These are phyloP conservation scores for Lithophane ornitopus DNA, from an alignment of 2,888 invertebrate species.

Conservation along the genomic window DNA sequence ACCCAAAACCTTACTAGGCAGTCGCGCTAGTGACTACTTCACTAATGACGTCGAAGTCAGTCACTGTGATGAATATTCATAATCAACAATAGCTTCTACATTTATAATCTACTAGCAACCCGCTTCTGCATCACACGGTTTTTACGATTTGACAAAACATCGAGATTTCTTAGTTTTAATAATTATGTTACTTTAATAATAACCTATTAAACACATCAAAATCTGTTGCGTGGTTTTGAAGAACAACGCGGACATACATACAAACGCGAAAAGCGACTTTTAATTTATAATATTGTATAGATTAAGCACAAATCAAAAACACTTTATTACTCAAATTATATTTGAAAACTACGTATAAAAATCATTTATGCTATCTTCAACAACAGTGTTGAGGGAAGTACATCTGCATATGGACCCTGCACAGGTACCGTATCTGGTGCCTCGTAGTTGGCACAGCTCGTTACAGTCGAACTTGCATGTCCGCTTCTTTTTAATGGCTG, in stretches of 20 bases:
- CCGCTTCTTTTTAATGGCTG: constrained; percentile 51
- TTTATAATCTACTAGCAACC: background rate
- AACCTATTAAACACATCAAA: too few relatives aligned
- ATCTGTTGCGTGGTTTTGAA: too few relatives aligned
- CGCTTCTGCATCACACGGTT: too few relatives aligned
- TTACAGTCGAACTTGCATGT: constrained; percentile 69
- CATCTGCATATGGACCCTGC: constrained; percentile 69
- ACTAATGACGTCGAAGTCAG: background rate
- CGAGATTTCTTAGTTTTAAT: too few relatives aligned
- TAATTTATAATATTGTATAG: too few relatives aligned
- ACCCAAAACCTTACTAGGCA: background rate
- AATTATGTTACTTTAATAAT: too few relatives aligned
- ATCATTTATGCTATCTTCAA: constrained; percentile 21
- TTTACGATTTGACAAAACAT: too few relatives aligned
- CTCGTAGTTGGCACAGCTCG: constrained; percentile 68
- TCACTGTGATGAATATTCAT: background rate
- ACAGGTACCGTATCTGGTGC: constrained; percentile 69
- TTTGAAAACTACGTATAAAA: constrained; percentile 26
- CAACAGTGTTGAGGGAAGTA: constrained; percentile 6
- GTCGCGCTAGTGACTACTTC: background rate
- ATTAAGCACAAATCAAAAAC: constrained; percentile 32
- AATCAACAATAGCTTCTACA: background rate
- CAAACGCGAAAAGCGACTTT: too few relatives aligned
- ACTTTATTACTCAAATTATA: constrained; percentile 27
- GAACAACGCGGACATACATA: too few relatives aligned